Percentiles rank a stretch among this genome's conserved stretches.
phyloP scores from a whole-genome alignment of 2,888 invertebrate genomes.

The Ashinkailepas kermadecensis region DNA sequence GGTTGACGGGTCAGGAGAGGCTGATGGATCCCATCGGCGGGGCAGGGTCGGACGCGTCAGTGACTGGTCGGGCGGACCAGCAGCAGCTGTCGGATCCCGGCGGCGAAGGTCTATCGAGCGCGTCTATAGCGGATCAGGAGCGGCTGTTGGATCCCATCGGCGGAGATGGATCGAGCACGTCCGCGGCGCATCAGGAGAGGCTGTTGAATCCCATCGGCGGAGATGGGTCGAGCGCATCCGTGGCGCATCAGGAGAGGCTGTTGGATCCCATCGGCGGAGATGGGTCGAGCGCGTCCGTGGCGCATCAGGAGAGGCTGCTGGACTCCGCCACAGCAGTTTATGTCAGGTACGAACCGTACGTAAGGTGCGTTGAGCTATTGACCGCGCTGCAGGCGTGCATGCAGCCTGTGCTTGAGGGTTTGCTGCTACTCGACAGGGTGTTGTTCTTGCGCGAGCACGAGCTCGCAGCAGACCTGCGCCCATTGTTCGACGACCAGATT shows the following conservation, averaged over 20 bases:
- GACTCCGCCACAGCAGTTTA: background rate
- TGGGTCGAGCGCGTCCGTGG: background rate
- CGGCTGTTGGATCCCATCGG: too few relatives aligned
- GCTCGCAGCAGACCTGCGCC: conserved; percentile 25
- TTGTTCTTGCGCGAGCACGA: conserved; percentile 28
- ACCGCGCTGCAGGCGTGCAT: conserved; percentile 31
- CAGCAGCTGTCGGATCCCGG: too few relatives aligned
- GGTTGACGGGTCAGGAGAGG: background rate
- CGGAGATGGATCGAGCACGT: too few relatives aligned
- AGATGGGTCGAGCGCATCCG: background rate
- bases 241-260: background rate
- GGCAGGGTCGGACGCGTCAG: too few relatives aligned
- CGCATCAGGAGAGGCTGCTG: background rate
- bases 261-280: background rate
- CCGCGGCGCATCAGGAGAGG: too few relatives aligned
- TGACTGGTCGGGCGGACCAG: too few relatives aligned
- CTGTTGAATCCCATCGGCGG: background rate
- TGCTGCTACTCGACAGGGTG: conserved; percentile 30
- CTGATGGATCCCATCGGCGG: too few relatives aligned
- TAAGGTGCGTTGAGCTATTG: conserved; percentile 26
- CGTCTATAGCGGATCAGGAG: too few relatives aligned
- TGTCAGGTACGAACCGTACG: background rate
- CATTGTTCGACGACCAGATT: background rate
- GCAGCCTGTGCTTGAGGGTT: conserved; percentile 30
- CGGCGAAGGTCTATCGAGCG: too few relatives aligned